These are phyloP conservation scores for Drosophila funebris DNA, from an alignment of 1,140 invertebrate species.

Conservation along the genomic window DNA sequence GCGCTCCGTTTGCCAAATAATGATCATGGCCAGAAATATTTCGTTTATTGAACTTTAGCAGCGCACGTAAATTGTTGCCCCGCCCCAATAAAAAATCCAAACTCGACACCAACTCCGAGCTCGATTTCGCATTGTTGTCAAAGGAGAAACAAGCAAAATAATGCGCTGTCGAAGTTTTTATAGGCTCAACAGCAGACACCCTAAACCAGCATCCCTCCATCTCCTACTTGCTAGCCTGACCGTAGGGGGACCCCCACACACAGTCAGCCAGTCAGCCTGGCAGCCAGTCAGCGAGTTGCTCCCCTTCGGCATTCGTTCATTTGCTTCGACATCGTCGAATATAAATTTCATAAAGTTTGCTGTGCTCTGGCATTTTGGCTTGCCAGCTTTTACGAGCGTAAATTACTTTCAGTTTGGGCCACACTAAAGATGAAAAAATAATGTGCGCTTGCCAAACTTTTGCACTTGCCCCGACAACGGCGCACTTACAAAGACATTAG, in stretches of 20 bases:
- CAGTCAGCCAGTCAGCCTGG: background rate
- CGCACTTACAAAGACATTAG: constrained; percentile 80
- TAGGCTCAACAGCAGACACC: constrained; percentile 70
- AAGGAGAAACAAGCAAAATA: constrained; percentile 79
- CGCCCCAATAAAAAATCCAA: constrained; percentile 17
- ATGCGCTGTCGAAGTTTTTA: constrained; percentile 80
- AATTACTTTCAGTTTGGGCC: constrained; percentile 82
- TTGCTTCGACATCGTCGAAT: constrained; percentile 50
- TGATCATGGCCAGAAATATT: constrained; percentile 83
- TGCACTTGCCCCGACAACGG: constrained; percentile 54
- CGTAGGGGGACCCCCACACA: background rate
- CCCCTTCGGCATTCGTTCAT: constrained; percentile 10
- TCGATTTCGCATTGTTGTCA: constrained; percentile 71
- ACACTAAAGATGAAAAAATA: constrained; percentile 83
- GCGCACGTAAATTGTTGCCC: constrained; percentile 76
- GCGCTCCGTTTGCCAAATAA: constrained; percentile 81
- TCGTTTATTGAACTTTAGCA: constrained; percentile 82
- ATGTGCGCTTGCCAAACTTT: constrained; percentile 80
- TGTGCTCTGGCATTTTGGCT: constrained; percentile 62
- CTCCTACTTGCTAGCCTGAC: background rate
- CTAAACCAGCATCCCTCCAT: constrained; percentile 5
- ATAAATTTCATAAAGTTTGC: constrained; percentile 82
- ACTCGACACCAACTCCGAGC: constrained; percentile 21
- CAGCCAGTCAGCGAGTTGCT: background rate
- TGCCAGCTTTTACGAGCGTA: constrained; percentile 82